Evolutionary conservation across 2,888 invertebrate species (phyloP).

Genomic region (Dryadula phaetusa): DNA sequence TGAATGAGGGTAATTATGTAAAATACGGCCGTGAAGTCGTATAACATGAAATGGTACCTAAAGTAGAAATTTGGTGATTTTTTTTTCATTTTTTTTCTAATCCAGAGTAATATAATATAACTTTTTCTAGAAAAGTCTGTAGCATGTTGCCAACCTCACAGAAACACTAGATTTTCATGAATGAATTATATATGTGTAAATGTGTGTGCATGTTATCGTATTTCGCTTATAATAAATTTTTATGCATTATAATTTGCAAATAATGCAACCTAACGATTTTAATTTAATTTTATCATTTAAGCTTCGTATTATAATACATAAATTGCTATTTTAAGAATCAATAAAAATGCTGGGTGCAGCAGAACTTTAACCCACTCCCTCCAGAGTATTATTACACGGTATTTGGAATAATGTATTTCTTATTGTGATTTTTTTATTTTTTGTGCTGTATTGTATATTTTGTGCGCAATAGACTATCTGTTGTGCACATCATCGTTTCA

Average conservation of each 20-base stretch:
- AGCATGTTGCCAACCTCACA: neutral
- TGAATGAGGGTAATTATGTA: neutral
- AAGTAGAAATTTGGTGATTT: neutral
- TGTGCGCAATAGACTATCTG: too few species aligned
- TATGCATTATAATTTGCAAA: neutral
- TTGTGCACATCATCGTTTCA: neutral
- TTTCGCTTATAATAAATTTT: conserved; percentile 5
- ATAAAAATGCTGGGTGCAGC: neutral
- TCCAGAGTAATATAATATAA: too few species aligned
- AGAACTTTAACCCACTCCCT: neutral
- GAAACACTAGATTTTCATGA: neutral
- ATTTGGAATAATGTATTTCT: too few species aligned
- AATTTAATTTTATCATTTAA: neutral
- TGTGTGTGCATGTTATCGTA: conserved; percentile 3
- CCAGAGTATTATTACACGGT: too few species aligned
- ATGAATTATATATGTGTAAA: neutral
- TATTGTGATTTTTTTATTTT: too few species aligned
- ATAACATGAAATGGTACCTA: neutral
- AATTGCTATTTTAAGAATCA: neutral
- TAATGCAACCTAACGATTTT: neutral
- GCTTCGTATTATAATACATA: neutral
- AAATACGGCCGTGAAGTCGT: neutral
- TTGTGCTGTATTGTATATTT: too few species aligned
- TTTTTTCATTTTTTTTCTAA: neutral
- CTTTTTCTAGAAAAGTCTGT: too few species aligned